Percentiles rank a stretch among this genome's conserved stretches.
phyloP scores from a whole-genome alignment of 2,888 invertebrate species.

The Melinaea marsaeus region DNA sequence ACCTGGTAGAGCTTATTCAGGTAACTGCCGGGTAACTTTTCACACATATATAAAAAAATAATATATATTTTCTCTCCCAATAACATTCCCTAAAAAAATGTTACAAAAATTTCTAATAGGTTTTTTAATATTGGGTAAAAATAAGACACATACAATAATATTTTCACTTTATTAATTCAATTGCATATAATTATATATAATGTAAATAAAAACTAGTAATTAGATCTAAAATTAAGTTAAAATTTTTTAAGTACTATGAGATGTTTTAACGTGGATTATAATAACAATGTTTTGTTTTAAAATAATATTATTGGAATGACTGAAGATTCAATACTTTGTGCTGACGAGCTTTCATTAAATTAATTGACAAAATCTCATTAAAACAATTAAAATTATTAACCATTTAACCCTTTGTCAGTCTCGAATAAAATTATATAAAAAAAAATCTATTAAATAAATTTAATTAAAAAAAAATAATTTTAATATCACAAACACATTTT shows the following conservation, averaged over 20 bases:
- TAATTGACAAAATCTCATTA: not conserved
- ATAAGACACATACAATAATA: conserved; percentile 39
- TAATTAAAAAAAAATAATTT: not conserved
- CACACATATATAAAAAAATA: too few relatives aligned
- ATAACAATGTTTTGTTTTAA: conserved; percentile 2
- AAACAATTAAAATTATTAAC: conserved; percentile 1
- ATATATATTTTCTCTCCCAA: too few relatives aligned
- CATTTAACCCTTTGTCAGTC: conserved; percentile 1
- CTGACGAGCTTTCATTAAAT: conserved; percentile 34
- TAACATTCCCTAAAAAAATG: too few relatives aligned
- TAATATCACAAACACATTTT: conserved; percentile 14
- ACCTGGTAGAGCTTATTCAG: too few relatives aligned
- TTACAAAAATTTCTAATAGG: too few relatives aligned
- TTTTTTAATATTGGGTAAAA: not conserved
- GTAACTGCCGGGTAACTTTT: too few relatives aligned
- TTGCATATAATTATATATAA: conserved; percentile 52
- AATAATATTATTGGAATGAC: conserved; percentile 46
- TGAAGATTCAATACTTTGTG: conserved; percentile 37
- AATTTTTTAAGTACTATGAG: conserved; percentile 53
- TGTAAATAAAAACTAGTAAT: conserved; percentile 57
- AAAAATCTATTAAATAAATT: too few relatives aligned
- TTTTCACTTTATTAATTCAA: conserved; percentile 63
- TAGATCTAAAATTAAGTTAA: conserved; percentile 58
- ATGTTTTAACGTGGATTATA: conserved; percentile 21
- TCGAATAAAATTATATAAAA: conserved; percentile 2